Evolutionary conservation across 2,113 vertebrate genomes (phyloP).

Genomic region (Sceloporus undulatus): DNA sequence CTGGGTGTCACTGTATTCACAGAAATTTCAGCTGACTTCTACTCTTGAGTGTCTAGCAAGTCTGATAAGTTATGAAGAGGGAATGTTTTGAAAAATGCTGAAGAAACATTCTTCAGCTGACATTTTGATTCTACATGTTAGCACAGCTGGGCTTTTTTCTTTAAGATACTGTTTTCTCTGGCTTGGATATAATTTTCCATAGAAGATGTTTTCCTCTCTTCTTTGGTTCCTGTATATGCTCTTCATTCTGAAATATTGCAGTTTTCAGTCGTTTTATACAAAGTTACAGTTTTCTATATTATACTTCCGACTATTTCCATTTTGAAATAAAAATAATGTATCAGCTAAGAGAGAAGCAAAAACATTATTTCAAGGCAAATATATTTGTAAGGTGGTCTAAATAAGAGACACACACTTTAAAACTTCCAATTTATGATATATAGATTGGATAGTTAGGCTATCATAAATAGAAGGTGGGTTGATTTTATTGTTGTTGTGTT

Average conservation of each 20-base stretch:
- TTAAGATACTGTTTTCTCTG: constrained; percentile 51
- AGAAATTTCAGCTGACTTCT: not conserved
- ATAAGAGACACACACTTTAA: too few relatives aligned
- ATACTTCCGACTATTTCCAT: constrained; percentile 25
- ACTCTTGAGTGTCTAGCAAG: not conserved
- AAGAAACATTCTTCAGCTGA: constrained; percentile 25
- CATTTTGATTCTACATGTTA: constrained; percentile 20
- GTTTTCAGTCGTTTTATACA: constrained; percentile 40
- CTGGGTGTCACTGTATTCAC: constrained; percentile 71
- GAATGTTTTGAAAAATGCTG: not conserved
- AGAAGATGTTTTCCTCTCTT: not conserved
- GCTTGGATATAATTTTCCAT: constrained; percentile 52
- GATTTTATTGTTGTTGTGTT: too few relatives aligned
- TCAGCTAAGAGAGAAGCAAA: not conserved
- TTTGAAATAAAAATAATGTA: constrained; percentile 61
- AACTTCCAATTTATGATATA: too few relatives aligned
- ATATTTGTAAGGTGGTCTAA: too few relatives aligned
- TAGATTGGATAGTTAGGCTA: too few relatives aligned
- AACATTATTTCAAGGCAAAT: not conserved
- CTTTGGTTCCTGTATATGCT: constrained; percentile 13
- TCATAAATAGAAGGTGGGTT: too few relatives aligned
- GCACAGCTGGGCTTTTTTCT: constrained; percentile 23
- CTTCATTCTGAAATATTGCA: constrained; percentile 32
- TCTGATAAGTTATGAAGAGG: not conserved
- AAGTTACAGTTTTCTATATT: constrained; percentile 32